Evolutionary conservation across 1,140 invertebrate species (phyloP).

Genomic region (Sinella curviseta): DNA sequence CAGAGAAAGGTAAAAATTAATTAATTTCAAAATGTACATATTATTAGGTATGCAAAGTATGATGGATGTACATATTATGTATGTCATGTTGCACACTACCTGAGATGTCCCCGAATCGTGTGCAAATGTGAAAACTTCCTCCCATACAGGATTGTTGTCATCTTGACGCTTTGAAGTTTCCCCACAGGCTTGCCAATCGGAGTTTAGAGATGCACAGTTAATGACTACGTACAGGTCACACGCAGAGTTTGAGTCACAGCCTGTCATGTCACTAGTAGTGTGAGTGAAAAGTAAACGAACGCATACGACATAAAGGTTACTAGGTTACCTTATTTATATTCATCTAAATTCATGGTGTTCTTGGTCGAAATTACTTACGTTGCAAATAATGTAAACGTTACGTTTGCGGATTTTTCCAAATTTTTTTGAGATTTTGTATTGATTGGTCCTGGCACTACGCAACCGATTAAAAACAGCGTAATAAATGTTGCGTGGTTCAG

Average conservation of each 20-base stretch:
- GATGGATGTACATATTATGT: not conserved
- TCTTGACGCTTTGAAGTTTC: constrained; percentile 21
- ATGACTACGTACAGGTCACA: constrained; percentile 32
- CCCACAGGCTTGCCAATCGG: constrained; percentile 35
- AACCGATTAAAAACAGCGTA: no score
- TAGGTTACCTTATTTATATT: not conserved
- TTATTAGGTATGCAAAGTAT: not conserved
- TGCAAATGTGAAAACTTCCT: constrained; percentile 31
- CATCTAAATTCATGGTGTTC: not conserved
- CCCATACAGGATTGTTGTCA: constrained; percentile 36
- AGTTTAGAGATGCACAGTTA: constrained; percentile 5
- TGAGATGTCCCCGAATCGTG: not conserved
- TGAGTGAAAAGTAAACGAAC: not conserved
- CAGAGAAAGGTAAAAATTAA: not conserved
- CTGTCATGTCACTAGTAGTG: constrained; percentile 29
- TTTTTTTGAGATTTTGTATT: not conserved
- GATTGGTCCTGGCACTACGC: no score
- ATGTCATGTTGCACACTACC: not conserved
- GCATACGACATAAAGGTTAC: not conserved
- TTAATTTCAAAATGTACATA: not conserved
- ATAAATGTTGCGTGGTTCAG: no score
- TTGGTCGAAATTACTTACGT: constrained; percentile 12
- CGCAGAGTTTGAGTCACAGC: constrained; percentile 31
- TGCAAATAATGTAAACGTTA: not conserved
- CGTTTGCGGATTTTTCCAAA: not conserved